phyloP scores from a whole-genome alignment of 2,888 invertebrate species.

The Chrysomela aeneicollis region DNA sequence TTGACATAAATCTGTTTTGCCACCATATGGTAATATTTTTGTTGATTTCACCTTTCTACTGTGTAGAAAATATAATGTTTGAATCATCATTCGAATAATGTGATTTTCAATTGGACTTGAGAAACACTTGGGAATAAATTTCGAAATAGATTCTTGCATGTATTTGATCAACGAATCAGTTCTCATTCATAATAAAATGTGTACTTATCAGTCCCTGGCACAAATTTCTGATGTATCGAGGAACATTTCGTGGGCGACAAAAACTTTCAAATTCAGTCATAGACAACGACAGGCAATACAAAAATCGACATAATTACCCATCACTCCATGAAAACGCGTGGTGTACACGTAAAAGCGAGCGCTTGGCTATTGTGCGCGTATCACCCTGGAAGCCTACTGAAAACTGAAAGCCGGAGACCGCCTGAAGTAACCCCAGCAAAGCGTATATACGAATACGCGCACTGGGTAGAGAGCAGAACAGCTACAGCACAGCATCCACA shows the following conservation, averaged over 20 bases:
- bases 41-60: too few relatives aligned
- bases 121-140: too few relatives aligned
- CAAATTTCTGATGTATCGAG: neutral
- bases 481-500: constrained; percentile 2
- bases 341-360: constrained; percentile 5
- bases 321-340: constrained; percentile 20
- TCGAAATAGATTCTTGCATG: too few relatives aligned
- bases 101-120: too few relatives aligned
- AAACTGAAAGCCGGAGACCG: constrained; percentile 12
- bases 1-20: too few relatives aligned
- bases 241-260: neutral
- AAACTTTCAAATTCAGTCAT: neutral
- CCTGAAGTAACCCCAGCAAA: constrained; percentile 18
- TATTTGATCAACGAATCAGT: too few relatives aligned
- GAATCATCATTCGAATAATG: too few relatives aligned
- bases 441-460: neutral
- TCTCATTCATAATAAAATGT: too few relatives aligned
- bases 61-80: too few relatives aligned
- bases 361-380: neutral
- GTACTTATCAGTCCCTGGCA: too few relatives aligned
- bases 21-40: too few relatives aligned
- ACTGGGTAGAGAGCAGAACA: neutral
- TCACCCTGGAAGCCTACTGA: constrained; percentile 18
- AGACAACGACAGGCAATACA: constrained; percentile 9
- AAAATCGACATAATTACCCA: constrained; percentile 18